Evolutionary conservation across 2,888 invertebrate species (phyloP), one percentile per base, ranked within the genome.

Genomic region (Folsomia candida): DNA sequence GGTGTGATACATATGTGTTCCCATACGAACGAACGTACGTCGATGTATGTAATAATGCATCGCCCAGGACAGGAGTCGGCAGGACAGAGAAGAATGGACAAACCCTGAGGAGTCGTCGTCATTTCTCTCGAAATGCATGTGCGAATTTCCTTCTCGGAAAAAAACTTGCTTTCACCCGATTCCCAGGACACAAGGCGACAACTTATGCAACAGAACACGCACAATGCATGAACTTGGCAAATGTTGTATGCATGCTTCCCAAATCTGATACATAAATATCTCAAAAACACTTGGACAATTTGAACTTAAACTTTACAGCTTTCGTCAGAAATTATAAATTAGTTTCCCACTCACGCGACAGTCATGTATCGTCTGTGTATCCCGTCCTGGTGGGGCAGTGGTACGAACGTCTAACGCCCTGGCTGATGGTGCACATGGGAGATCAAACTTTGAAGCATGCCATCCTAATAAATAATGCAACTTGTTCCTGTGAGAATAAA

Each of bases 51-150:
- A n/a, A 27, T 59, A 64, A 64, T 62, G 62, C 27, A 62, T 62
- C 62, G 11, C 27, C 29, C 62, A 9, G n/a, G 29, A 27, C 4
- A n/a, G n/a, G 6, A 57, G 24, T 6, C 24, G 24, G 25, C 47
- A 51, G 20, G 63, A 64, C 63, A 64, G 63, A 47, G 63, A 64
- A 64, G 29, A 64, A 64, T 64, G 63, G 51, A 25, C 63, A 51
- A 64, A 25, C n/a, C n/a, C 51, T 51, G 14, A 20, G 37, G 28
- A n/a, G 57, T 4, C 4, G 4, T n/a, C 24, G 20, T 57, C 57
- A 57, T 22, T 57, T 22, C 24, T 37, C 37, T 14, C 37, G n/a
- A 37, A 37, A 37, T 37, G 37, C 37, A 37, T 37, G 37, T 37
- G 37, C 37, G 37, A 37, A 37, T 37, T 37, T 37, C 14, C 37